phyloP scores from a whole-genome alignment of 2,113 vertebrate genomes.

The Chroicocephalus ridibundus region DNA sequence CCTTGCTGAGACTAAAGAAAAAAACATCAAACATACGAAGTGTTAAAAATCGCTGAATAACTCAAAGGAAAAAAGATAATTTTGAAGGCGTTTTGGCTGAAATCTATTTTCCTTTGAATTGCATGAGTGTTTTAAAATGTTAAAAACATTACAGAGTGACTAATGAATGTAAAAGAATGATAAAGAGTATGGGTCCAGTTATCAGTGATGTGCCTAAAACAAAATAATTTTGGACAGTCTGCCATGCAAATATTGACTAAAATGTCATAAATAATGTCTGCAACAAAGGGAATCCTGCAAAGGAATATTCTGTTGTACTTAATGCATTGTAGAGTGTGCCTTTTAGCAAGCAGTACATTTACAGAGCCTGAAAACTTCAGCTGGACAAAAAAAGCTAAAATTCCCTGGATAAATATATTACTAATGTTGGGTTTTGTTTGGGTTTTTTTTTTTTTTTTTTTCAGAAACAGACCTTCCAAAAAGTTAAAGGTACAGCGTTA shows the following conservation, averaged over 20 bases:
- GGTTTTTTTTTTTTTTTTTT: neutral
- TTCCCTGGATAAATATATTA: neutral
- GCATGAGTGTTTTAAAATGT: constrained; percentile 71
- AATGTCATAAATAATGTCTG: constrained; percentile 62
- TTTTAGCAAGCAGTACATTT: constrained; percentile 14
- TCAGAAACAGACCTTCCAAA: neutral
- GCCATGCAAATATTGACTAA: constrained; percentile 62
- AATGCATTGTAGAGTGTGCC: constrained; percentile 24
- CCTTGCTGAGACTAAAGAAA: constrained; percentile 64
- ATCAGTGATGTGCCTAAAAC: constrained; percentile 58
- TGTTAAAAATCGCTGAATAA: constrained; percentile 72
- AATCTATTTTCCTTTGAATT: constrained; percentile 69
- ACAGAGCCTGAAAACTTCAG: constrained; percentile 13
- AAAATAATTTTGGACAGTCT: constrained; percentile 58
- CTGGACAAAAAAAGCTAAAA: neutral
- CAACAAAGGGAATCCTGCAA: constrained; percentile 64
- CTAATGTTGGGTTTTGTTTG: neutral
- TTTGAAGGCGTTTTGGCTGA: constrained; percentile 67
- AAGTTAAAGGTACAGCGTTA: neutral
- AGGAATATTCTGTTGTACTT: constrained; percentile 48
- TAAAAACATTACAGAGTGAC: constrained; percentile 69
- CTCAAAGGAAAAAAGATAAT: constrained; percentile 64
- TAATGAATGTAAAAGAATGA: constrained; percentile 61
- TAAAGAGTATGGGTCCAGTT: constrained; percentile 60
- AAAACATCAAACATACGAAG: constrained; percentile 64